phyloP scores from a whole-genome alignment of 1,140 invertebrate genomes.

The Bemisia tabaci region DNA sequence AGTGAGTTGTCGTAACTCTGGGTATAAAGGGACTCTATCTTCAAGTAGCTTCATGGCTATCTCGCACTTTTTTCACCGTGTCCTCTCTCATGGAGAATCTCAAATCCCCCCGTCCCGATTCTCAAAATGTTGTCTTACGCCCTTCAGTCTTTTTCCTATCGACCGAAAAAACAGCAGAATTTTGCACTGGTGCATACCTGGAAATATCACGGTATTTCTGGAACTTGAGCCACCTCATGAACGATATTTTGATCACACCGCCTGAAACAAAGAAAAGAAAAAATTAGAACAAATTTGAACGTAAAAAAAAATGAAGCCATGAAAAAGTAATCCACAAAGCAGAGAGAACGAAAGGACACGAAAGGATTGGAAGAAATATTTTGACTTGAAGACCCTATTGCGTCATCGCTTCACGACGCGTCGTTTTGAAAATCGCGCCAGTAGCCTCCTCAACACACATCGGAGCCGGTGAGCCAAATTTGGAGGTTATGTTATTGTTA shows the following conservation, averaged over 20 bases:
- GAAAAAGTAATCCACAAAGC: not conserved
- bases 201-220: conserved; percentile 48
- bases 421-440: not conserved
- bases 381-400: not conserved
- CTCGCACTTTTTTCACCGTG: no score
- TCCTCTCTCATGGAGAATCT: no score
- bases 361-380: not conserved
- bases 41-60: no score
- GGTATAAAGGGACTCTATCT: no score
- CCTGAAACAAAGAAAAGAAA: conserved; percentile 31
- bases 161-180: no score
- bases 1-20: no score
- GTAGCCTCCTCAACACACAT: not conserved
- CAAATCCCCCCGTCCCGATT: no score
- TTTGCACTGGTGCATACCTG: no score
- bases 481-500: not conserved
- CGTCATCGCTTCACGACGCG: not conserved
- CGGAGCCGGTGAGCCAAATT: not conserved
- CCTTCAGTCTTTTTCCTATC: no score
- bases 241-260: conserved; percentile 33
- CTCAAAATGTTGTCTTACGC: no score
- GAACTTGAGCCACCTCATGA: conserved; percentile 47
- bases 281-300: conserved; percentile 1
- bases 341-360: not conserved
- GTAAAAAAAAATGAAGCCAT: not conserved